Evolutionary conservation across 1,140 invertebrate genomes (phyloP), one percentile per base, ranked within the genome.

Genomic region (Teleopsis dalmanni): DNA sequence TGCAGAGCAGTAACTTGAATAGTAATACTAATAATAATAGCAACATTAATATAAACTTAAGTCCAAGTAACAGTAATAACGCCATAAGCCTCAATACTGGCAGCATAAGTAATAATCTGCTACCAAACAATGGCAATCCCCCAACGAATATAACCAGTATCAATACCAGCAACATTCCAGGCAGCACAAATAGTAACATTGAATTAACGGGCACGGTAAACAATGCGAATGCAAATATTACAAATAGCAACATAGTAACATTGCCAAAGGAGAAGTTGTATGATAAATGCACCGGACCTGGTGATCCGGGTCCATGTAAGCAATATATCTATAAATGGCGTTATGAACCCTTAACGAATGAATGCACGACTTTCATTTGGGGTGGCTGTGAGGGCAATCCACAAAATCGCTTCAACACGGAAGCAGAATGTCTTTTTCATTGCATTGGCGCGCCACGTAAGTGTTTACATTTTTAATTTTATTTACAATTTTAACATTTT

Each of bases 351-450:
- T 73, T 76, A 5, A 76, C 75, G 45, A 72, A 76, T 35, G 75
- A 76, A 18, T 92, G 88, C 70, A 73, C 71, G 40, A 78, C 77
- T 41, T 92, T 91, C 58, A 74, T 78, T 19, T 91, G 84, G 74
- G 83, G 85, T 37, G 87, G 87, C 23, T 90, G 87, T 62, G 75
- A 78, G 34, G 86, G 84, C 19, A 89, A 88, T 64, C 72, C 75
- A 38, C 77, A 80, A 47, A 91, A 91, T 72, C 75, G 84, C 50
- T 91, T 91, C 68, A 78, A 81, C 54, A 81, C 79, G 13, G 82
- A 85, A 69, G 72, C 77, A 9, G 81, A 85, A 52, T 91, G 87
- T 59, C 71, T 84, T 35, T 72, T 80, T 52, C 73, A 77, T 52
- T 85, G 83, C 64, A 63, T 80, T 50, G 76, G 77, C 19, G 75